Percentiles rank a stretch among this genome's conserved stretches.
phyloP scores from a whole-genome alignment of 2,888 invertebrate genomes.

The Mesorhabditis sp. region DNA sequence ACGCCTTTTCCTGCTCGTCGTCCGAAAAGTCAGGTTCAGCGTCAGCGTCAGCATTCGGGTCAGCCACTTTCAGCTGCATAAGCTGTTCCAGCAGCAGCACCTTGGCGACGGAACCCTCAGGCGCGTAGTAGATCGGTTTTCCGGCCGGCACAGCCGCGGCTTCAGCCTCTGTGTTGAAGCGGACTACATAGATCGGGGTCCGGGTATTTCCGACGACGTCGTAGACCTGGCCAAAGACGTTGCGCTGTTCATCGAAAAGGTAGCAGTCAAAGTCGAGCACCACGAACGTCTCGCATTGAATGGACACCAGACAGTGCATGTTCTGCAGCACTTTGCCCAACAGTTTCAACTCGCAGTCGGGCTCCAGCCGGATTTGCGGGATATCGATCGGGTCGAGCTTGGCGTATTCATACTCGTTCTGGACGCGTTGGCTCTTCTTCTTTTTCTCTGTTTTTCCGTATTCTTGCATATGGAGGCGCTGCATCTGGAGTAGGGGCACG shows the following conservation, averaged over 20 bases:
- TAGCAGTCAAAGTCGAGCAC: not conserved
- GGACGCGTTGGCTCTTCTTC: not conserved
- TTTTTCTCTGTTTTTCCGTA: not conserved
- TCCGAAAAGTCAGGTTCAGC: not conserved
- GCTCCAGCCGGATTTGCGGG: not conserved
- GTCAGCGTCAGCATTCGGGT: not conserved
- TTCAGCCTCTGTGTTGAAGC: not conserved
- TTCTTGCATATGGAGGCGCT: not conserved
- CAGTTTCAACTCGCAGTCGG: not conserved
- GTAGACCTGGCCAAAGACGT: not conserved
- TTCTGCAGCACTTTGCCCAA: not conserved
- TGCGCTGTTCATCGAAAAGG: not conserved
- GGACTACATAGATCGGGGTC: not conserved
- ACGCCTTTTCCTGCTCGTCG: not conserved
- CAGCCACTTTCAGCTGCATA: not conserved
- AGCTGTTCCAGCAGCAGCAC: not conserved
- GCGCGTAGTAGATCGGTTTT: not conserved
- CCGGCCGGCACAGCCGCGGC: not conserved
- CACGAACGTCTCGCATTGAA: not conserved
- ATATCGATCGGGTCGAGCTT: slow-evolving; percentile 1
- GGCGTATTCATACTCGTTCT: not conserved
- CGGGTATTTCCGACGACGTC: not conserved
- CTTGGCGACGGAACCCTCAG: not conserved
- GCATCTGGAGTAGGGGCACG: not conserved
- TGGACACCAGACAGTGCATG: not conserved